Evolutionary conservation across 2,113 vertebrate genomes (phyloP).

Genomic region (Hypocryptadius cinnamomeus): DNA sequence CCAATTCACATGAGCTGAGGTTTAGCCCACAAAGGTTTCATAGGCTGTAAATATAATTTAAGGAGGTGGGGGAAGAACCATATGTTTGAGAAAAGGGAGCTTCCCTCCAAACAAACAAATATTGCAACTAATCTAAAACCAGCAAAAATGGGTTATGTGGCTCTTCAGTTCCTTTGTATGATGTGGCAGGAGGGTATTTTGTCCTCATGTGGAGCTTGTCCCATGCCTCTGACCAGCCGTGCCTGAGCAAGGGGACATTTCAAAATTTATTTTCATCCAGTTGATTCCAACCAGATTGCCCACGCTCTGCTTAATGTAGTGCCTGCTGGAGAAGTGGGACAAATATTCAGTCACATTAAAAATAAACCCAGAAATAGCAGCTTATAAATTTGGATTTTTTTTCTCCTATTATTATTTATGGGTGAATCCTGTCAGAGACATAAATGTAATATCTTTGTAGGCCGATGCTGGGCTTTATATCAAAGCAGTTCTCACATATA

Average conservation of each 20-base stretch:
- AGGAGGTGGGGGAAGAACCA: not conserved
- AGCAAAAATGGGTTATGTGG: not conserved
- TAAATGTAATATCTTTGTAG: constrained; percentile 68
- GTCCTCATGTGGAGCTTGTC: not conserved
- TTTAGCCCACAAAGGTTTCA: not conserved
- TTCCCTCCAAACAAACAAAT: not conserved
- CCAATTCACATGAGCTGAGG: not conserved
- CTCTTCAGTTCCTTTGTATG: not conserved
- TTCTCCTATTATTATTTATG: constrained; percentile 72
- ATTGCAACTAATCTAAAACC: not conserved
- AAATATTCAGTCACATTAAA: constrained; percentile 57
- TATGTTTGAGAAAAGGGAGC: not conserved
- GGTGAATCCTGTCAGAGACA: constrained; percentile 67
- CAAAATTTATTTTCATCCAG: constrained; percentile 49
- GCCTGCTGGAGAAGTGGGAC: constrained; percentile 51
- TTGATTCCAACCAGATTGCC: constrained; percentile 64
- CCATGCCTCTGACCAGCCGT: not conserved
- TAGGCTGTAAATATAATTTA: not conserved
- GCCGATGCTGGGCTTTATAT: constrained; percentile 67
- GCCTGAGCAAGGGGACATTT: not conserved
- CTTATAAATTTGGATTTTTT: constrained; percentile 73
- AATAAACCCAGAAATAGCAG: constrained; percentile 70
- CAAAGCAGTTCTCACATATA: constrained; percentile 63
- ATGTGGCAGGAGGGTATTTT: not conserved
- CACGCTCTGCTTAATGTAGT: constrained; percentile 50